Base-by-base conservation (phyloP, 1,140 invertebrate genomes). In the Dreissena rostriformis region DNA sequence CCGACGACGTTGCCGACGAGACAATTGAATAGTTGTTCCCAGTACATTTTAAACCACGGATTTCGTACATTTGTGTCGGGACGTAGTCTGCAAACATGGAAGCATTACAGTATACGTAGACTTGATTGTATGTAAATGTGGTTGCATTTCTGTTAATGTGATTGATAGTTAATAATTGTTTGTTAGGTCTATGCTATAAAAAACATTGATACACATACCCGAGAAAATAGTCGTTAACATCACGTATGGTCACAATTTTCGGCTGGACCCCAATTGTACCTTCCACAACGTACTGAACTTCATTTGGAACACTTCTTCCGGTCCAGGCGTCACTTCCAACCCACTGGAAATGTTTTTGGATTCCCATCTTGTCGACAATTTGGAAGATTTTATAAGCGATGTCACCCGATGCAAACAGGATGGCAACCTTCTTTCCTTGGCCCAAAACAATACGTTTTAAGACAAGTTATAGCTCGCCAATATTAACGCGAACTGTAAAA, bases 281-380 rank as follows among this genome's bases (percentile, higher is more conserved):
- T 5, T 67, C 26, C 12, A 52, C 81, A 39, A 82, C 95, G 88
- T 96, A 96, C 7, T 96, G 86, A 0, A 95, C 95, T 79, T 96
- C 95, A 0, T 96, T 94, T 1, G 96, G 91, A 82, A 96, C 95
- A 22, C 95, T 93, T 88, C 96, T 95, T 74, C 95, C 95, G 14
- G 96, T 96, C 96, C 96, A 97, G 1, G 96, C 96, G 89, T 97
- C 96, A 82, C 95, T 96, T 0, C 96, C 96, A 15, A 97, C 94
- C 96, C 96, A 97, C 57, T 95, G 94, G 86, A 96, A 96, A 19
- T 67, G 67, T 10, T 84, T 68, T 1, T 65, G 72, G n/a, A 89
- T 74, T 66, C 90, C 87, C 26, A 91, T 79, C 5, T 91, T 94
- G 68, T 92, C 91, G 2, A 93, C 93, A 0, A 94, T 92, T 57